Evolutionary conservation across 2,113 vertebrate genomes (phyloP).

Genomic region (Megalops atlanticus): DNA sequence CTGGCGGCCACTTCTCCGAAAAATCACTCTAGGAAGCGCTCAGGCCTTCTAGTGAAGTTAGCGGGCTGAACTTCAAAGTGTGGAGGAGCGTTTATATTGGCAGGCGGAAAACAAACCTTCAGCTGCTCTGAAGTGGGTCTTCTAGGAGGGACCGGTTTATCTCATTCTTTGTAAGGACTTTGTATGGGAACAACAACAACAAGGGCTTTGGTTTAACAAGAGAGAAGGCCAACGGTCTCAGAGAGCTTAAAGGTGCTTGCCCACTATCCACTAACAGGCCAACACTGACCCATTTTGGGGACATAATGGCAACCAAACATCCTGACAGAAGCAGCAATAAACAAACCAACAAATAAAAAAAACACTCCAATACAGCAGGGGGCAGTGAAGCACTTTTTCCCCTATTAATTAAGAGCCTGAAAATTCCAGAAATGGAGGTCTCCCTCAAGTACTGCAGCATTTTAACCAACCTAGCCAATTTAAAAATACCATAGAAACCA

Average conservation of each 20-base stretch:
- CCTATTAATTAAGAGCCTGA: not conserved
- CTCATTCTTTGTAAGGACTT: not conserved
- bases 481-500: not conserved
- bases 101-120: not conserved
- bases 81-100: slow-evolving; percentile 1
- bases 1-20: not conserved
- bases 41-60: slow-evolving; percentile 5
- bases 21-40: not conserved
- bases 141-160: slow-evolving; percentile 2
- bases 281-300: not conserved
- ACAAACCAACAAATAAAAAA: not conserved
- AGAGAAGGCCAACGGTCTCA: not conserved
- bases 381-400: not conserved
- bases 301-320: not conserved
- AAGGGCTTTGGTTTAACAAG: too few relatives aligned
- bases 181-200: not conserved
- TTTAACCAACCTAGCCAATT: not conserved
- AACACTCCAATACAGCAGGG: not conserved
- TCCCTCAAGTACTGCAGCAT: not conserved
- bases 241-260: not conserved
- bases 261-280: too few relatives aligned
- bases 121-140: not conserved
- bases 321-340: too few relatives aligned
- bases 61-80: not conserved
- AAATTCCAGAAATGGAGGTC: not conserved